Evolutionary conservation across 2,888 invertebrate species (phyloP).

Genomic region (Drosophila kanekoi): DNA sequence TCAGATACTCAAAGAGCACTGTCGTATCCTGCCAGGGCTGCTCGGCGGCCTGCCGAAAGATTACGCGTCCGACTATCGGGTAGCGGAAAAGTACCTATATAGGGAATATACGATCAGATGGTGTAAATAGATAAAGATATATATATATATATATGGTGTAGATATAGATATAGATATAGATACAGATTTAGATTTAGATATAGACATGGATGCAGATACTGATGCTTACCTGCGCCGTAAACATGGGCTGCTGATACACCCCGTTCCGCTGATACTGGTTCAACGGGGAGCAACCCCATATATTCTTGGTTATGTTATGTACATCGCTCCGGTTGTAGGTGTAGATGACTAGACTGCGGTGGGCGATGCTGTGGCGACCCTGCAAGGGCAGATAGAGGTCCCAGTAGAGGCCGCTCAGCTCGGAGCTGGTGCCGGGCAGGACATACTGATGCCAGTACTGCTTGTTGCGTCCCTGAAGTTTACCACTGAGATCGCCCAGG

Average conservation of each 20-base stretch:
- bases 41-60: conserved; percentile 92
- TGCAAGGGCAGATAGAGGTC: conserved; percentile 94
- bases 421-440: conserved; percentile 89
- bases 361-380: conserved; percentile 91
- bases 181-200: too few species aligned
- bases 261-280: conserved; percentile 88
- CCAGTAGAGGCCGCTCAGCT: conserved; percentile 91
- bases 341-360: conserved; percentile 88
- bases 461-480: conserved; percentile 91
- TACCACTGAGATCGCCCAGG: conserved; percentile 95
- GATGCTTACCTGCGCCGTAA: conserved; percentile 90
- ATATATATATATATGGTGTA: too few species aligned
- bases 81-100: conserved; percentile 91
- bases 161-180: too few species aligned
- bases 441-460: conserved; percentile 89
- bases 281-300: conserved; percentile 88
- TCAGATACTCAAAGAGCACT: conserved; percentile 92
- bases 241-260: conserved; percentile 89
- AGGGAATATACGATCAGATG: background rate
- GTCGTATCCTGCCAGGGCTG: conserved; percentile 94
- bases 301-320: conserved; percentile 77
- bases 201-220: too few species aligned
- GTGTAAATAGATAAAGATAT: background rate
- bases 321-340: conserved; percentile 80
- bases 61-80: conserved; percentile 93